Conservation (phyloP, 1,140 invertebrate species). For the Apis cerana region DNA sequence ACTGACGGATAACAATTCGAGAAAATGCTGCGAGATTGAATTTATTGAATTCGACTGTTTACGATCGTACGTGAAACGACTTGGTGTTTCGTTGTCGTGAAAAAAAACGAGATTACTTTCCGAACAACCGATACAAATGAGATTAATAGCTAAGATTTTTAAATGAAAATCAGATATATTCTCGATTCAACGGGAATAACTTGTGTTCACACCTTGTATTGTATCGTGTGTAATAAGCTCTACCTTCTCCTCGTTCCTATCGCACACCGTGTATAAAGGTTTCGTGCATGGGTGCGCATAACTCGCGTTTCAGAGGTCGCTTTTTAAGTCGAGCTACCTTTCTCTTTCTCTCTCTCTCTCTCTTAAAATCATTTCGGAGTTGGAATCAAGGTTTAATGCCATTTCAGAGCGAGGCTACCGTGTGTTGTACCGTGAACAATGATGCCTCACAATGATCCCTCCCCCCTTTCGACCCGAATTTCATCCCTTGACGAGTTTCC, state of each 20-base stretch:
- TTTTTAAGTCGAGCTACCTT: slow-evolving; percentile 11
- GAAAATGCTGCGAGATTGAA: too few species aligned
- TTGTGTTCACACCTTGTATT: too few species aligned
- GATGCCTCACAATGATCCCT: slow-evolving; percentile 54
- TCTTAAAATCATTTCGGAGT: slow-evolving; percentile 64
- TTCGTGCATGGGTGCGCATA: slow-evolving; percentile 24
- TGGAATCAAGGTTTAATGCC: slow-evolving; percentile 66
- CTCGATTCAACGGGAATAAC: too few species aligned
- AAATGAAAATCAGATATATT: too few species aligned
- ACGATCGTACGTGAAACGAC: too few species aligned
- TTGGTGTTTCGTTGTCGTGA: too few species aligned
- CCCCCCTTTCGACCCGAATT: slow-evolving; percentile 59
- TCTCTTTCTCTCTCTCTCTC: background rate
- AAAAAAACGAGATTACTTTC: too few species aligned
- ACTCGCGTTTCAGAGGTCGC: slow-evolving; percentile 42
- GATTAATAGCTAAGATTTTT: too few species aligned
- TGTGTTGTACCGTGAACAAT: slow-evolving; percentile 60
- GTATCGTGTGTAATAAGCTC: too few species aligned
- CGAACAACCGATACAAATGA: too few species aligned
- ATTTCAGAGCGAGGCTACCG: slow-evolving; percentile 52
- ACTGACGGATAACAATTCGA: too few species aligned
- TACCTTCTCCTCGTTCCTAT: background rate
- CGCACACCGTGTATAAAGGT: background rate
- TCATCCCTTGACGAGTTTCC: slow-evolving; percentile 53
- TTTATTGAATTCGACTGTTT: too few species aligned